Evolutionary conservation across 1,140 invertebrate genomes (phyloP).

Genomic region (Diploscapter pachys): DNA sequence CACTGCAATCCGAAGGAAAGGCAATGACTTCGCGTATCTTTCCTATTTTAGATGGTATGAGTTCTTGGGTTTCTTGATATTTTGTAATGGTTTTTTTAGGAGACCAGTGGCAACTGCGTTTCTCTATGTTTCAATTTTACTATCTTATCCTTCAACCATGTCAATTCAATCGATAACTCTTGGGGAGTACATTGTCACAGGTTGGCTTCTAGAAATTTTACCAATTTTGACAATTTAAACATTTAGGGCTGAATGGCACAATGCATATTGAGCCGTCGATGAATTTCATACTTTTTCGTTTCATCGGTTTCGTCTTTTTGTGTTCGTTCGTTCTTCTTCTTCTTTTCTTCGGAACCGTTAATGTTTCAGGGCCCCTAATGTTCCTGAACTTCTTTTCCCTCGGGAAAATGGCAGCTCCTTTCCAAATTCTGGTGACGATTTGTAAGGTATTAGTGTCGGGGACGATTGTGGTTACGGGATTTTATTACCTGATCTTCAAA

Average conservation of each 20-base stretch:
- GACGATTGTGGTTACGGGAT: conserved; percentile 47
- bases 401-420: conserved; percentile 41
- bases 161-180: conserved; percentile 48
- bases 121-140: conserved; percentile 44
- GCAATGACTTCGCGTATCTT: conserved; percentile 55
- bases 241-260: conserved; percentile 7
- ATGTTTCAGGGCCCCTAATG: conserved; percentile 38
- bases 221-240: conserved; percentile 2
- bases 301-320: conserved; percentile 44
- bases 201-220: conserved; percentile 16
- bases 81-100: conserved; percentile 34
- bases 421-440: conserved; percentile 50
- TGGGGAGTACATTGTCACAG: conserved; percentile 50
- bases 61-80: background rate
- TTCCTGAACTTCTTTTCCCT: conserved; percentile 50
- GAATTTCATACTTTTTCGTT: conserved; percentile 24
- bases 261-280: conserved; percentile 9
- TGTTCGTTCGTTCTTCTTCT: conserved; percentile 41
- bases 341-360: background rate
- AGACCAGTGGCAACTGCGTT: conserved; percentile 51
- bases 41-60: conserved; percentile 46
- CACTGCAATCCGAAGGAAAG: conserved; percentile 49
- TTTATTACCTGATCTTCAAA: conserved; percentile 48
- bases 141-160: conserved; percentile 50
- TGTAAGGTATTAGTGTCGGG: conserved; percentile 44